Base-by-base conservation (phyloP, 1,140 invertebrate species). In the Drosophila punjabiensis region DNA sequence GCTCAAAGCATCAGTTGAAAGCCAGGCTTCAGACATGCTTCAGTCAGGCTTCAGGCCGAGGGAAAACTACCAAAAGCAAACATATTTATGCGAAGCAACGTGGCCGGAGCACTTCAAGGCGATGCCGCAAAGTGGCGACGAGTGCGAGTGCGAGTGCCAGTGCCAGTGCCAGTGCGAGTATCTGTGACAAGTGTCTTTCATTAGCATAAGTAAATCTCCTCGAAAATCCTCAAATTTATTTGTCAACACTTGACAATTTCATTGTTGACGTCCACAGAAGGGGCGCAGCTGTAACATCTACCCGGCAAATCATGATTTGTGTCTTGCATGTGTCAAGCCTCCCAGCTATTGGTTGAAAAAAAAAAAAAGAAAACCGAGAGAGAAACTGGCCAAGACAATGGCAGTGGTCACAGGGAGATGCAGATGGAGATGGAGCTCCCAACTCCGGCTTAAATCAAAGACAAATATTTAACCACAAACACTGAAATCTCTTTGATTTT, bases 211-310 rank as follows among this genome's bases (percentile, higher is more conserved):
- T 88, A 91, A 88, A 91, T 91, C 83, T 91, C 71, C 73, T 79
- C 65, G 69, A 88, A 56, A 88, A 91, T 92, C 89, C 89, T 89
- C 84, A 92, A 91, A 92, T 92, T 92, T 92, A 92, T 92, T 92
- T 92, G 89, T 92, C 89, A 92, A 92, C 89, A 92, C 88, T 91
- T 92, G 89, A 92, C 89, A 92, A 92, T 91, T 91, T 92, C 89
- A 92, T 92, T 92, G 84, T 91, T 91, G 81, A 88, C 81, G 75
- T 82, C 77, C 37, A 43, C 62, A 69, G 55, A 58, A 58, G 55
- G 55, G 70, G 73, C 74, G 77, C 68, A 88, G 83, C 83, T 79
- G 71, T 68, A 79, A 79, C 58, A 69, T 75, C 58, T 37, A 53
- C 37, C 61, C 78, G 87, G 68, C 86, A 90, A 89, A 89, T 89